These are phyloP conservation scores for Dugesia japonica DNA, from an alignment of 2,888 invertebrate species.

Conservation along the genomic window DNA sequence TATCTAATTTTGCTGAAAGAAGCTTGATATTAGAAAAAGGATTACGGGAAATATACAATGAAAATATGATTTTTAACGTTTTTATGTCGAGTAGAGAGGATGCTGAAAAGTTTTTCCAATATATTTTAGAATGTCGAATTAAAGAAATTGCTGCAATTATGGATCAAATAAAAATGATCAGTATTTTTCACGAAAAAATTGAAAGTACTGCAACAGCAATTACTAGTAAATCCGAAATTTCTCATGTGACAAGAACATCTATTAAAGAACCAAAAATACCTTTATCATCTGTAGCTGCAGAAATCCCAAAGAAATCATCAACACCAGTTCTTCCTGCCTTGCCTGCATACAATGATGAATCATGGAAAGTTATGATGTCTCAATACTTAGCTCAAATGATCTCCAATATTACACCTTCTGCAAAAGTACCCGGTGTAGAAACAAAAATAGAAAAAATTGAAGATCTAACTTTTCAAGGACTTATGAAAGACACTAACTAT, in stretches of 20 bases:
- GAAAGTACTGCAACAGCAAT: not conserved
- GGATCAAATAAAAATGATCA: not conserved
- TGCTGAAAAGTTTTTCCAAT: not conserved
- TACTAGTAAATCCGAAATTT: not conserved
- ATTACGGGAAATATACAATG: not conserved
- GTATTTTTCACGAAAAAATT: not conserved
- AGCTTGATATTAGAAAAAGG: not conserved
- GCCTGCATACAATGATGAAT: not conserved
- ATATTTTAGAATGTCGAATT: not conserved
- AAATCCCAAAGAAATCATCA: not conserved
- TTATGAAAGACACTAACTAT: not conserved
- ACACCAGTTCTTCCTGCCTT: not conserved
- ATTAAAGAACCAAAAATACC: too few relatives aligned
- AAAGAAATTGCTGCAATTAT: not conserved
- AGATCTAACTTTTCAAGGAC: not conserved
- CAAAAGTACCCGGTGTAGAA: not conserved
- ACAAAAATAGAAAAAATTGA: not conserved
- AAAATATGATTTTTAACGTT: not conserved
- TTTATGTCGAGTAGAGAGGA: not conserved
- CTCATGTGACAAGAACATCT: too few relatives aligned
- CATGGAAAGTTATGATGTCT: conserved; percentile 9
- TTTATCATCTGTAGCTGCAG: not conserved
- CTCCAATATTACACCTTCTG: not conserved
- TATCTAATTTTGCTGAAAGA: not conserved
- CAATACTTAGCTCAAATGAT: not conserved